Evolutionary conservation across 2,888 invertebrate genomes (phyloP), one percentile per base, ranked within the genome.

Genomic region (Luperina testacea): DNA sequence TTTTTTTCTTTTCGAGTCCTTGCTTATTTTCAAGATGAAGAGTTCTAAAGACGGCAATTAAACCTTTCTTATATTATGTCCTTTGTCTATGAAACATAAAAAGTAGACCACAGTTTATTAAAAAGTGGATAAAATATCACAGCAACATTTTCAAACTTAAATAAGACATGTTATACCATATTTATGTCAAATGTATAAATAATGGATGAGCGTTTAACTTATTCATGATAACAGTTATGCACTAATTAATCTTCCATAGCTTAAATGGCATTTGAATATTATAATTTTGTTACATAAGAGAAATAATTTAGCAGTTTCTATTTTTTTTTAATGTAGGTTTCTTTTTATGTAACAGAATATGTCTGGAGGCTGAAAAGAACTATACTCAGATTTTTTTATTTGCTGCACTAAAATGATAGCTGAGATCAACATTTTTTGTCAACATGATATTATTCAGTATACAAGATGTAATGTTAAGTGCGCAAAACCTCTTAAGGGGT

Each of bases 171-270:
- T 7, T 57, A 53, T 20, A 38, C 2, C 13, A n/a, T 20, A 38
- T 20, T 70, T 15, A 71, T 53, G 32, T 59, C 3, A 53, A 61
- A 76, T 45, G 0, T 17, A 53, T 71, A 45, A 71, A 59, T 72
- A 71, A 74, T 71, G 42, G 5, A 84, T 74, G 61, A 71, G 81
- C n/a, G 63, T 82, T 24, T 70, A 59, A 67, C 59, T n/a, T 75
- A 65, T 82, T 68, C 51, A 71, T 42, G 8, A 70, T 69, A 59
- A 20, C 24, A 38, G 24, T 24, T 59, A 76, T 67, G 17, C 65
- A 59, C 17, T 59, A 59, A 59, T 75, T 13, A 53, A 51, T 48
- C 0, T 72, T 57, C 13, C 59, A 5, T 9, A 61, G 2, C 6
- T 45, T 71, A 27, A 53, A 32, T 67, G 59, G 1, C 27, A 70